Evolutionary conservation across 2,888 invertebrate species (phyloP), one percentile per base, ranked within the genome.

Genomic region (Tenodera sinensis): DNA sequence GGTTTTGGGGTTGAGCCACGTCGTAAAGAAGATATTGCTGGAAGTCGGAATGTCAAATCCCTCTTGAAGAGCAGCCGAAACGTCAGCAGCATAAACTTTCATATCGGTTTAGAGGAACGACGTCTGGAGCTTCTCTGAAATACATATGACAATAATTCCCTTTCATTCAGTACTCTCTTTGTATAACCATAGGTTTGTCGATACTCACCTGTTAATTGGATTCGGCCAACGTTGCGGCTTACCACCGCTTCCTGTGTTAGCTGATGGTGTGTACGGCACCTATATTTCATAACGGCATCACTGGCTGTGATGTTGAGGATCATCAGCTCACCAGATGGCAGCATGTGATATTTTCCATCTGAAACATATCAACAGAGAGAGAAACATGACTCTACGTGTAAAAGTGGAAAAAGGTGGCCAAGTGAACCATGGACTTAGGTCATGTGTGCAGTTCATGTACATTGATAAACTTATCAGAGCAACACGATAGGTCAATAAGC

Each of bases 181-280:
- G 8, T 34, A 8, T 34, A 1, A 34, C 3, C 34, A 42, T 7
- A 9, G 1, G 30, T 42, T 25, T 85, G 28, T 15, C n/a, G 28
- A 4, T 28, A 91, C 93, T 93, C 92, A 95, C 95, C 95, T 91
- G 94, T 94, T 92, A 95, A 92, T 92, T 95, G 94, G 91, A 95
- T 94, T 92, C 94, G 93, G 20, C 95, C 95, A 42, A 94, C 94
- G 92, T 94, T 95, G 90, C 93, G 93, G 92, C 96, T 96, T 91
- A 94, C 94, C 90, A 95, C 94, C 71, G 94, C 94, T 91, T 95
- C 95, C 91, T 95, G 95, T 25, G 95, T 95, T 91, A 96, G 92
- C 91, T 94, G 94, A 92, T 95, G 95, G 92, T 94, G 94, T 84
- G 95, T 95, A 90, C 95, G 94, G 92, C 96, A 96, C 83, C 94